phyloP scores from a whole-genome alignment of 2,797 vertebrate species.

The Aeoliscus strigatus region DNA sequence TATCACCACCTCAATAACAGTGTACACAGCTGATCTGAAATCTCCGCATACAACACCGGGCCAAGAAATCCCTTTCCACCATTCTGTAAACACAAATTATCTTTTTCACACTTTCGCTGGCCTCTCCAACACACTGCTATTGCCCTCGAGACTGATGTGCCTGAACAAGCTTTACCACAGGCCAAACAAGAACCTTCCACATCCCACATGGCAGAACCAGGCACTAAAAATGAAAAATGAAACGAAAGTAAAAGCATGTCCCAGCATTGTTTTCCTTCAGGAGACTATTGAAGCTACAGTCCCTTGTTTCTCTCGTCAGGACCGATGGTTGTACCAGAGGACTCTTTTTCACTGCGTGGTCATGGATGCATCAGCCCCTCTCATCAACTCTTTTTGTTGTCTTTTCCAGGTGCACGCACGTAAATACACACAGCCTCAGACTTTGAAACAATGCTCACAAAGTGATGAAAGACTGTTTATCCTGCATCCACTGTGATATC shows the following conservation, averaged over 20 bases:
- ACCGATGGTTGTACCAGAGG: slow-evolving; percentile 32
- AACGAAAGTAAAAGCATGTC: slow-evolving; percentile 11
- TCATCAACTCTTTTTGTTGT: slow-evolving; percentile 15
- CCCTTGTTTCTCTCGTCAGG: slow-evolving; percentile 43
- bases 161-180: slow-evolving; percentile 21
- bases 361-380: too few species aligned
- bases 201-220: not conserved
- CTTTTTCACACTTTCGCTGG: slow-evolving; percentile 32
- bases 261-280: slow-evolving; percentile 43
- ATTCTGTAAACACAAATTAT: slow-evolving; percentile 35
- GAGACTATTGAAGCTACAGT: slow-evolving; percentile 44
- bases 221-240: not conserved
- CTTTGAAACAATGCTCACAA: slow-evolving; percentile 35
- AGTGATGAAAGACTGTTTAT: slow-evolving; percentile 60
- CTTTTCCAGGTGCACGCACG: slow-evolving; percentile 31
- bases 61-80: slow-evolving; percentile 29
- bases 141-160: slow-evolving; percentile 39
- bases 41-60: slow-evolving; percentile 7
- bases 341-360: slow-evolving; percentile 2
- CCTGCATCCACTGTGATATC: slow-evolving; percentile 54
- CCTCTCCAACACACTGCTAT: slow-evolving; percentile 17
- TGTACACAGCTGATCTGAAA: slow-evolving; percentile 32
- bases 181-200: slow-evolving; percentile 1
- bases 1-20: too few species aligned
- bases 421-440: slow-evolving; percentile 1